phyloP scores from a whole-genome alignment of 2,888 invertebrate genomes.

The Drosophila anomalipes region DNA sequence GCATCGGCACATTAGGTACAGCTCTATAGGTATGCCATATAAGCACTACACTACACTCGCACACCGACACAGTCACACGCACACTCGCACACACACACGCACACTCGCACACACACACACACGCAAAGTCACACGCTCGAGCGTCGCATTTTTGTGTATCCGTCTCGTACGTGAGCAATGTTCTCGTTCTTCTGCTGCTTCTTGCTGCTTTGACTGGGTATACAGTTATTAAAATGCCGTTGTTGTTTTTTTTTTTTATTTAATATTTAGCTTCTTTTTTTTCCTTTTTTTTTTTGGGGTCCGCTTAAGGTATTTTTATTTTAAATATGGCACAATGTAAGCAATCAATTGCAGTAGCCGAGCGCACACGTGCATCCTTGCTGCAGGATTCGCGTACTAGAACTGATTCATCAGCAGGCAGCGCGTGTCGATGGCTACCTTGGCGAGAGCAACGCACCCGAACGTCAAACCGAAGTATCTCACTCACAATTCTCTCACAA shows the following conservation, averaged over 20 bases:
- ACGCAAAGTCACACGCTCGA: conserved; percentile 24
- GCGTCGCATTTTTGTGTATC: conserved; percentile 74
- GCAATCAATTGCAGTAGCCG: conserved; percentile 31
- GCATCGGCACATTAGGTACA: conserved; percentile 74
- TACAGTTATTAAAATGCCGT: conserved; percentile 75
- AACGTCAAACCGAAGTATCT: conserved; percentile 16
- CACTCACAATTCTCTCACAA: conserved; percentile 25
- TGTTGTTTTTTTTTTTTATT: conserved; percentile 41
- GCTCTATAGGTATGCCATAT: conserved; percentile 71
- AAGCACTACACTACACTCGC: conserved; percentile 45
- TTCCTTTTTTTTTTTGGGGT: conserved; percentile 28
- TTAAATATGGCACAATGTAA: conserved; percentile 72
- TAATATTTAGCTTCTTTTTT: conserved; percentile 8
- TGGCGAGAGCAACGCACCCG: conserved; percentile 40
- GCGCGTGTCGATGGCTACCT: conserved; percentile 40
- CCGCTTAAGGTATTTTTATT: conserved; percentile 57
- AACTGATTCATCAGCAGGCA: conserved; percentile 72
- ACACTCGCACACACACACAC: conserved; percentile 23
- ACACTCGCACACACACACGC: conserved; percentile 28
- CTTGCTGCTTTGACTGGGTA: conserved; percentile 48
- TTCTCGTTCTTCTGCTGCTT: conserved; percentile 36
- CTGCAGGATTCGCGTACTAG: conserved; percentile 79
- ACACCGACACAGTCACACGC: conserved; percentile 33
- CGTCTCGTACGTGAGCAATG: conserved; percentile 70
- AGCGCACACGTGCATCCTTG: conserved; percentile 75